These are phyloP conservation scores for Panzeria rudis DNA, from an alignment of 2,888 invertebrate species.

Conservation along the genomic window DNA sequence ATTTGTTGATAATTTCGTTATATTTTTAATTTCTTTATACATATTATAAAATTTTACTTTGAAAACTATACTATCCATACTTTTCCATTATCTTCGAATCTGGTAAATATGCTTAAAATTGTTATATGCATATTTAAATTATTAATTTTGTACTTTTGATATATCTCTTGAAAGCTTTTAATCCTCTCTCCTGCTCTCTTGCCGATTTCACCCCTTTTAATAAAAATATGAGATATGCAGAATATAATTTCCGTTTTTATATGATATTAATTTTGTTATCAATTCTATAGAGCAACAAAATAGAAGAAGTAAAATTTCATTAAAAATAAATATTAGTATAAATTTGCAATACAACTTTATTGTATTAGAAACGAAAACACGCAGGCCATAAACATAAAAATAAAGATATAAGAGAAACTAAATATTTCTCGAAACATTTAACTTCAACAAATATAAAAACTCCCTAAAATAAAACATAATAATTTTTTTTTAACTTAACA, in stretches of 20 bases:
- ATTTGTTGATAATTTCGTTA: no score
- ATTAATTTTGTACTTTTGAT: no score
- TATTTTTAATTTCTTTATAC: no score
- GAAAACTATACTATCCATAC: no score
- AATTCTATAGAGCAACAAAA: conserved; percentile 34
- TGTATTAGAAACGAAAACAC: conserved; percentile 37
- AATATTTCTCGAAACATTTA: conserved; percentile 52
- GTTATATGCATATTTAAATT: no score
- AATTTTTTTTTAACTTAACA: conserved; percentile 19
- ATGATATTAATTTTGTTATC: conserved; percentile 72
- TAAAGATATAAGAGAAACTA: conserved; percentile 6
- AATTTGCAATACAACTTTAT: conserved; percentile 48
- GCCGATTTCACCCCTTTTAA: no score
- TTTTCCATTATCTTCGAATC: no score
- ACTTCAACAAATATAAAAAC: conserved; percentile 32
- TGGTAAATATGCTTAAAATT: no score
- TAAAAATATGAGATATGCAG: no score
- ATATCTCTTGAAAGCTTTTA: no score
- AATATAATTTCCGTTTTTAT: conserved; percentile 68
- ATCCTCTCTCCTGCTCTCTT: no score
- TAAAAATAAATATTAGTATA: conserved; percentile 39
- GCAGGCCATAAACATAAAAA: conserved; percentile 35
- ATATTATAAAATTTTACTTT: no score
- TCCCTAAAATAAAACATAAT: conserved; percentile 7
- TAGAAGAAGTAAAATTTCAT: conserved; percentile 14